phyloP scores from a whole-genome alignment of 2,113 vertebrate species.

The Zosterops hypoxanthus region DNA sequence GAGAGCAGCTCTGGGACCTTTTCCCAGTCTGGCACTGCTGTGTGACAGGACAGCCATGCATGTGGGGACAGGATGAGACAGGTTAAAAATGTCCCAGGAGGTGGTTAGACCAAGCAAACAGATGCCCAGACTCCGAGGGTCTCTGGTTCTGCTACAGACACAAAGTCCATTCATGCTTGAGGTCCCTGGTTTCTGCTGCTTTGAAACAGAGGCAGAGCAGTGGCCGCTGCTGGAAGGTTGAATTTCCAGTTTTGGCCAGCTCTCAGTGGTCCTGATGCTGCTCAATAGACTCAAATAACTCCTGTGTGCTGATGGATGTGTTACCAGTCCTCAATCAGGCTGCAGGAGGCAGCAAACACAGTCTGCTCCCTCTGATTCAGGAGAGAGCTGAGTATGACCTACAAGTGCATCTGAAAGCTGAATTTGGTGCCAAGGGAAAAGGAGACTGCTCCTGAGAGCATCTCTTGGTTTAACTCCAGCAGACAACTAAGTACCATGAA shows the following conservation, averaged over 20 bases:
- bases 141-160: background rate
- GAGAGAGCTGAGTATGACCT: background rate
- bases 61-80: background rate
- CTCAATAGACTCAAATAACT: background rate
- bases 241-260: background rate
- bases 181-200: background rate
- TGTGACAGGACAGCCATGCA: rapidly evolving
- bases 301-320: background rate
- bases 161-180: background rate
- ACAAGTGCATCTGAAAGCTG: background rate
- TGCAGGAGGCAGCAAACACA: background rate
- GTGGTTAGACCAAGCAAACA: background rate
- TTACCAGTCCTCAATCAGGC: background rate
- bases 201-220: background rate
- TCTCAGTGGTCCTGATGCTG: background rate
- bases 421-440: background rate
- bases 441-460: background rate
- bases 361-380: background rate
- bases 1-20: background rate
- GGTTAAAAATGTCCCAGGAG: background rate
- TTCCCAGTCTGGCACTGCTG: background rate
- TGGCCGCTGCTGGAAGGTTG: background rate
- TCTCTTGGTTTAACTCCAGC: background rate
- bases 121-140: background rate
- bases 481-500: background rate